Conservation (phyloP, 2,113 vertebrate species). For the Hucho hucho region DNA sequence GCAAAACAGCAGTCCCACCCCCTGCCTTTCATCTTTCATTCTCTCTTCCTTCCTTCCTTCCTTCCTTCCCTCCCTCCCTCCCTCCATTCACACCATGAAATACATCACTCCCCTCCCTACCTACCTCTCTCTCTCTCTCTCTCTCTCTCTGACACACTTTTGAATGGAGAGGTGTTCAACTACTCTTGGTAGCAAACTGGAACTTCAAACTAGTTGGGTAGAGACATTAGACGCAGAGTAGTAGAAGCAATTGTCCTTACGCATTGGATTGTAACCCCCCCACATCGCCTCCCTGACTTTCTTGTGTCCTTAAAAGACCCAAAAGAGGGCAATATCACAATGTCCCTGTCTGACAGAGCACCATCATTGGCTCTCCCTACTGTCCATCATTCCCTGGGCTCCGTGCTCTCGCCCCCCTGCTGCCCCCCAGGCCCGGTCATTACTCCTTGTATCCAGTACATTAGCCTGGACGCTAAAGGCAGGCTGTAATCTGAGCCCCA, state of each 20-base stretch:
- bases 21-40: slow-evolving; percentile 21
- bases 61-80: not conserved
- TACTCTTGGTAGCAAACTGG: not conserved
- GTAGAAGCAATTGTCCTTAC: not conserved
- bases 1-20: slow-evolving; percentile 27
- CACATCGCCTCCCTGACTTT: not conserved
- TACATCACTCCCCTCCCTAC: not conserved
- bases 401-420: not conserved
- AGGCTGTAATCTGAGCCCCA: slow-evolving; percentile 21
- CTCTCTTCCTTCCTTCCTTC: slow-evolving; percentile 2
- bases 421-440: not conserved
- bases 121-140: not conserved
- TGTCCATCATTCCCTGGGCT: slow-evolving; percentile 10
- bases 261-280: not conserved
- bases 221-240: not conserved
- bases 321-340: not conserved
- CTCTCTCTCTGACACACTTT: slow-evolving; percentile 12
- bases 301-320: not conserved
- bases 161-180: not conserved
- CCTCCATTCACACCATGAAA: not conserved
- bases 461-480: slow-evolving; percentile 24
- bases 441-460: slow-evolving; percentile 10
- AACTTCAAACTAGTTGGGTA: not conserved
- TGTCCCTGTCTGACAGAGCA: not conserved
- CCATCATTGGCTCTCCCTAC: slow-evolving; percentile 1